Conservation (phyloP, 2,797 vertebrate genomes). For the Liparis tanakae region DNA sequence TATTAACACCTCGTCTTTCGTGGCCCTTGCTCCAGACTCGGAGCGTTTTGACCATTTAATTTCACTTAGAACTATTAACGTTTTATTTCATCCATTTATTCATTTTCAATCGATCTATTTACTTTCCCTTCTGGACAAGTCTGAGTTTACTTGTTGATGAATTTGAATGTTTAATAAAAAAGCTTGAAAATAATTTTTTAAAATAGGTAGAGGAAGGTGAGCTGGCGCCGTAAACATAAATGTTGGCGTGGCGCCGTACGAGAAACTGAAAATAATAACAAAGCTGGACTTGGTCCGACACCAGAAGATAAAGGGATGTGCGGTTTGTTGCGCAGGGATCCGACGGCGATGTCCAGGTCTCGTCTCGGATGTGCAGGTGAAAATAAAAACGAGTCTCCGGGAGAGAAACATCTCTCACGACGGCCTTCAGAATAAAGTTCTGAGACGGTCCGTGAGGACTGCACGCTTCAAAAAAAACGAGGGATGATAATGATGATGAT, state of each 20-base stretch:
- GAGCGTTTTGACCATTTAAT: no score
- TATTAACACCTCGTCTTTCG: neutral
- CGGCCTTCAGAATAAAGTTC: neutral
- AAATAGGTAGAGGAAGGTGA: conserved; percentile 4
- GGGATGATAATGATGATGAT: neutral
- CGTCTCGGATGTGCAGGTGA: conserved; percentile 21
- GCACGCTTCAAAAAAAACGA: no score
- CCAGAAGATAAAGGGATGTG: conserved; percentile 1
- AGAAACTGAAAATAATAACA: neutral
- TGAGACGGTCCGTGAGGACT: conserved; percentile 43
- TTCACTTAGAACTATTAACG: no score
- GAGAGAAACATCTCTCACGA: neutral
- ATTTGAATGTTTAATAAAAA: neutral
- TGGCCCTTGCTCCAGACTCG: neutral
- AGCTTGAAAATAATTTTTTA: neutral
- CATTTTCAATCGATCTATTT: neutral
- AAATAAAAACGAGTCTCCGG: conserved; percentile 39
- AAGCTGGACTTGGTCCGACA: neutral
- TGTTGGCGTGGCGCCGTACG: neutral
- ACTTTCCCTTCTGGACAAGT: neutral
- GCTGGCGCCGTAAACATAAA: neutral
- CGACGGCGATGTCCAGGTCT: neutral
- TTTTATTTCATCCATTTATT: neutral
- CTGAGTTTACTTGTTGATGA: neutral
- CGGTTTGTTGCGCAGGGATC: neutral